Evolutionary conservation across 2,797 vertebrate genomes (phyloP).

Genomic region (Telmatherina bonti): DNA sequence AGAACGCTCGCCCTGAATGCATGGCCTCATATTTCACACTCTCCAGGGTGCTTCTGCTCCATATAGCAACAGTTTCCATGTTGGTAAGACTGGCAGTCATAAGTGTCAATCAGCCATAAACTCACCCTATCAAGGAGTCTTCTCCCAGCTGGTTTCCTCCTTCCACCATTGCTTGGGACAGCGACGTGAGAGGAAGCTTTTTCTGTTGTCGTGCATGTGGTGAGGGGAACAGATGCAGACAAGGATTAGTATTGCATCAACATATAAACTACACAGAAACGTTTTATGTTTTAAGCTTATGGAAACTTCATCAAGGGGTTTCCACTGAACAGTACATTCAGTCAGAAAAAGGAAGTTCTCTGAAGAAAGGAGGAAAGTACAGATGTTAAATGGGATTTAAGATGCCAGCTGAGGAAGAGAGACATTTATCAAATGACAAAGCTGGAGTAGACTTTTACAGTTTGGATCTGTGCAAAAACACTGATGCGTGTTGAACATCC

Average conservation of each 20-base stretch:
- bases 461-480: conserved; percentile 40
- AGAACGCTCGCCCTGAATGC: conserved; percentile 29
- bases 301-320: conserved; percentile 61
- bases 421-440: conserved; percentile 45
- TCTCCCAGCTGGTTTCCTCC: conserved; percentile 91
- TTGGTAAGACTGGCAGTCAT: conserved; percentile 19
- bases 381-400: conserved; percentile 50
- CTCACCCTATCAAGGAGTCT: conserved; percentile 95
- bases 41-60: conserved; percentile 46
- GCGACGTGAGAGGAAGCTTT: conserved; percentile 93
- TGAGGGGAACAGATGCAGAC: conserved; percentile 25
- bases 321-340: conserved; percentile 50
- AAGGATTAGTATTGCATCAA: conserved; percentile 19
- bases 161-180: conserved; percentile 96
- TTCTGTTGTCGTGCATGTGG: conserved; percentile 82
- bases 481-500: conserved; percentile 42
- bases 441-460: conserved; percentile 6
- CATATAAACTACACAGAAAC: conserved; percentile 2
- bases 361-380: conserved; percentile 50
- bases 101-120: conserved; percentile 47
- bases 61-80: conserved; percentile 35
- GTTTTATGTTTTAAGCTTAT: conserved; percentile 41
- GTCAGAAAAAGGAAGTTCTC: conserved; percentile 61
- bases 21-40: conserved; percentile 51
- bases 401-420: conserved; percentile 55